Base-by-base conservation (phyloP, 2,797 vertebrate genomes). In the Sebastes jordani region DNA sequence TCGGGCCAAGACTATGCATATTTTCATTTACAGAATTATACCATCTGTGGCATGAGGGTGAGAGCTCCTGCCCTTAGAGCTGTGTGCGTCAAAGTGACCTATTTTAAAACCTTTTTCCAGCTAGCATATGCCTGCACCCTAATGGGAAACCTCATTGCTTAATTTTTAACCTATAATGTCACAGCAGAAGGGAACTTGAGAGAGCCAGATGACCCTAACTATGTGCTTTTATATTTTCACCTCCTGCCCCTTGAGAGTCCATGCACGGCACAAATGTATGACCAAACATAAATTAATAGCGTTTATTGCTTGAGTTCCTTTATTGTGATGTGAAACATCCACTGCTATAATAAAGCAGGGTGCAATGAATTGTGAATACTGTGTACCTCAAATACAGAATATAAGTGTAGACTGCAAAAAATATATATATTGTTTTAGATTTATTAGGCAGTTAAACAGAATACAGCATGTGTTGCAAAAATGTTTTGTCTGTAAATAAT, bases 11-110 rank as follows among this genome's bases (percentile, higher is more conserved):
- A 58, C 49, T 36, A 42, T 30, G 49, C 67, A 60, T 69, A 78
- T 89, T 87, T 85, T 79, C 62, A 66, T 84, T 89, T 59, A 73
- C 64, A 86, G 59, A 84, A 64, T 66, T 54, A 55, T 61, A 58
- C 70, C 61, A 72, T 74, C 66, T 64, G 13, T 42, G 67, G 68
- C 58, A 66, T 32, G 32, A 49, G 46, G 32, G 56, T 5, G 1
- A 71, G 22, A 10, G 65, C n/a, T 72, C 16, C 22, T 64, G 52
- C 58, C 60, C 61, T 75, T 75, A 80, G 77, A 63, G 58, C 61
- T 73, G 52, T 59, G 34, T n/a, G 46, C 78, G 64, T 32, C 60
- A 62, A 81, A 80, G 63, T 71, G 42, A 1, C 58, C 29, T 16
- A 46, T 55, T 80, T 81, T 29, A 22, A 78, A 73, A 67, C 22